Conservation (phyloP, 1,140 invertebrate genomes). For the Conus betulinus region DNA sequence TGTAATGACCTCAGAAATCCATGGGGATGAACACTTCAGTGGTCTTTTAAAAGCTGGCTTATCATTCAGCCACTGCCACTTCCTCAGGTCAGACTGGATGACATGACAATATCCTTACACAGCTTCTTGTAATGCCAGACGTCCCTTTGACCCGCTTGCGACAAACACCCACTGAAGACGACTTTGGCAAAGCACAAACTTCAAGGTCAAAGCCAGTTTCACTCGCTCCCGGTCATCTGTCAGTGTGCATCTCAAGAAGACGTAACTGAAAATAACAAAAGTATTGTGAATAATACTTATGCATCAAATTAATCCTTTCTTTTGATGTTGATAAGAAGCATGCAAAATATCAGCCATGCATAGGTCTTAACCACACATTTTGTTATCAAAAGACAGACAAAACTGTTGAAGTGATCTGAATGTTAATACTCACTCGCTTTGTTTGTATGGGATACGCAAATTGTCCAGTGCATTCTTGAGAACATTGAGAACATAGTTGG, state of each 20-base stretch:
- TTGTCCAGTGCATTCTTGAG: conserved; percentile 81
- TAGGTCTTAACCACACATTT: too few relatives aligned
- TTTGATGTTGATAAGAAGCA: conserved; percentile 77
- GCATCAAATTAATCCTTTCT: conserved; percentile 65
- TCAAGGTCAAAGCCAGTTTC: conserved; percentile 87
- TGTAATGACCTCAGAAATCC: too few relatives aligned
- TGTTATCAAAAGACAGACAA: too few relatives aligned
- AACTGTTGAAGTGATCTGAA: too few relatives aligned
- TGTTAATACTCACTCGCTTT: conserved; percentile 82
- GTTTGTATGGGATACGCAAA: conserved; percentile 83
- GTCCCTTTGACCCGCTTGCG: conserved; percentile 87
- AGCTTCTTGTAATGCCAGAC: conserved; percentile 90
- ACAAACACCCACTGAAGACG: conserved; percentile 82
- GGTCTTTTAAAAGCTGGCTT: too few relatives aligned
- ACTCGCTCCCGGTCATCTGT: conserved; percentile 77
- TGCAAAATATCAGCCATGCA: background rate
- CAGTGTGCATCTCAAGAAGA: conserved; percentile 75
- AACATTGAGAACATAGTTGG: conserved; percentile 82
- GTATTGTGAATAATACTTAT: too few relatives aligned
- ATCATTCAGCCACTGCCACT: too few relatives aligned
- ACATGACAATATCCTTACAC: conserved; percentile 87
- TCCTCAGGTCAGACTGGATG: conserved; percentile 41
- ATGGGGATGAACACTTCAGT: too few relatives aligned
- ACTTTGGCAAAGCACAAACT: conserved; percentile 81
- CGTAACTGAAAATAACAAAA: too few relatives aligned